These are phyloP conservation scores for Melanaphis sacchari DNA, from an alignment of 1,140 invertebrate species.

Conservation along the genomic window DNA sequence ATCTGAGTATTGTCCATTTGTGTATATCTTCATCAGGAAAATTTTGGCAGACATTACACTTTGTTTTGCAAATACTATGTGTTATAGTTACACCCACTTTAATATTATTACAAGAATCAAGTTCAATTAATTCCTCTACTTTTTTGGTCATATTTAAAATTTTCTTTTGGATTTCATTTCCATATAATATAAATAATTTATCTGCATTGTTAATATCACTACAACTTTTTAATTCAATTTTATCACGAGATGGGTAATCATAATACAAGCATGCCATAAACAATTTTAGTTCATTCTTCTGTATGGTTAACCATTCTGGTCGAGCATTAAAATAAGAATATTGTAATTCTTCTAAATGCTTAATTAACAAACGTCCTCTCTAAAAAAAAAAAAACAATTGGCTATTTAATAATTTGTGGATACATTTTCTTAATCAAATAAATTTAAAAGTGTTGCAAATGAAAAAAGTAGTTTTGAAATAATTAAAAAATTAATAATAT, in stretches of 20 bases:
- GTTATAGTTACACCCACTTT: background rate
- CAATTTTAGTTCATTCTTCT: background rate
- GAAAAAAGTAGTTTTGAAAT: background rate
- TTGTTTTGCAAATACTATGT: slow-evolving; percentile 20
- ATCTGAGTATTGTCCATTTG: background rate
- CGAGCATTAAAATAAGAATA: background rate
- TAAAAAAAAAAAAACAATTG: background rate
- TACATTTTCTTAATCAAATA: background rate
- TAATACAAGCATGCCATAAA: background rate
- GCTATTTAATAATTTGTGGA: background rate
- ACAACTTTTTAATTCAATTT: background rate
- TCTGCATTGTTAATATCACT: too few species aligned
- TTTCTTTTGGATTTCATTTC: background rate
- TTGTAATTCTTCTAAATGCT: background rate
- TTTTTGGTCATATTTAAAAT: background rate
- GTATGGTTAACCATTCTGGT: background rate
- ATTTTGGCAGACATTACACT: background rate
- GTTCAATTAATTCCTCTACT: background rate
- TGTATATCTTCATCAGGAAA: background rate
- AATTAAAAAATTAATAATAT: too few species aligned
- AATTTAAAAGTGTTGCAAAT: background rate
- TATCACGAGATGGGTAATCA: background rate
- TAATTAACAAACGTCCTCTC: background rate
- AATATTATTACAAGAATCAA: background rate
- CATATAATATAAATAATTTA: background rate